Evolutionary conservation across 2,797 vertebrate genomes (phyloP).

Genomic region (Sebastes kiyomatsui): DNA sequence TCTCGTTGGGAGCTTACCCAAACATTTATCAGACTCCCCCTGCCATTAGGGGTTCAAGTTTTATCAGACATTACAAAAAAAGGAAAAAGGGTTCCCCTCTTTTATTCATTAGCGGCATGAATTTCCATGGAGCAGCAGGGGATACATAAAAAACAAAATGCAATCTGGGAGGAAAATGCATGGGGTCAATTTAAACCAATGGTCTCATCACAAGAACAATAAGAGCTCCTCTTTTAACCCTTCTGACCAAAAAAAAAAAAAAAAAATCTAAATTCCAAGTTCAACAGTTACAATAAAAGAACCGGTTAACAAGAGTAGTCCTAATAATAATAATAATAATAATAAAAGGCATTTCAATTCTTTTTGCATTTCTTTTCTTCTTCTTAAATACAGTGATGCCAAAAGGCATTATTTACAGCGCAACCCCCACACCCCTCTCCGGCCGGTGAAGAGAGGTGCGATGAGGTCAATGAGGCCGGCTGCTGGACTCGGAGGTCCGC

Average conservation of each 20-base stretch:
- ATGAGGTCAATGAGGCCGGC: constrained; percentile 92
- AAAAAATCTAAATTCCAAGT: constrained; percentile 45
- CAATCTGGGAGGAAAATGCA: constrained; percentile 55
- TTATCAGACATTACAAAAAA: constrained; percentile 61
- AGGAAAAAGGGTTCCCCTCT: constrained; percentile 42
- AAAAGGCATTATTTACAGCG: constrained; percentile 76
- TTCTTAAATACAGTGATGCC: constrained; percentile 74
- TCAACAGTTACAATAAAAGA: constrained; percentile 66
- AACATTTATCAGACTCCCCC: constrained; percentile 21
- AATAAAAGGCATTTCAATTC: constrained; percentile 80
- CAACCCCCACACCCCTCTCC: constrained; percentile 65
- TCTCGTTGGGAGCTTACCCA: constrained; percentile 14
- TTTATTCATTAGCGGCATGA: constrained; percentile 75
- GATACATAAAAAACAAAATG: constrained; percentile 54
- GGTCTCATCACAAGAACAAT: constrained; percentile 52
- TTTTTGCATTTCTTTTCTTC: constrained; percentile 56
- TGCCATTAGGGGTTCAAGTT: constrained; percentile 66
- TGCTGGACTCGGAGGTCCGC: constrained; percentile 92
- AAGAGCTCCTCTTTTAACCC: constrained; percentile 38
- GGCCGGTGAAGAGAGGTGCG: constrained; percentile 66
- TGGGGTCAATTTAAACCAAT: constrained; percentile 50
- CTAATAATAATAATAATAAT: constrained; percentile 63
- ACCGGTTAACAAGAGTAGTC: constrained; percentile 66
- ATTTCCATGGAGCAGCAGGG: constrained; percentile 64
- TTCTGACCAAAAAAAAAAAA: constrained; percentile 21